Percentiles rank a stretch among this genome's conserved stretches.
Evolutionary conservation across 2,888 invertebrate species (phyloP).

Genomic region (Athalia circularis): DNA sequence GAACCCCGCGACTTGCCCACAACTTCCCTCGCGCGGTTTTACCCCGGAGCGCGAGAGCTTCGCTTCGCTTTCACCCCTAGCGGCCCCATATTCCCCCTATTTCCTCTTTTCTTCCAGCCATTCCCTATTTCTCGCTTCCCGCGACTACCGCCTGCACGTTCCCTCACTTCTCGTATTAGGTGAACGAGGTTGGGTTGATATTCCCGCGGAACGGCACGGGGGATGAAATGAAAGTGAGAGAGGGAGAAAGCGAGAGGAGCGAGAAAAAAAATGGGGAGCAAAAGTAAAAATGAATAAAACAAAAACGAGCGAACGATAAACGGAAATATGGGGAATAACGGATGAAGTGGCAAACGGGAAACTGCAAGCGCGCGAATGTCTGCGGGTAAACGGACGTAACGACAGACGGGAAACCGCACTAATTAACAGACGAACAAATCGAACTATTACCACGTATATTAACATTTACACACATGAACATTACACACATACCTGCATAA

Average conservation of each 20-base stretch:
- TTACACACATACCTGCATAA: too few species aligned
- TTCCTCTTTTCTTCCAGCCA: slow-evolving; percentile 9
- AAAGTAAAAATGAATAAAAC: neutral
- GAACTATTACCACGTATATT: slow-evolving; percentile 18
- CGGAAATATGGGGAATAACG: neutral
- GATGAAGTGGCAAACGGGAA: neutral
- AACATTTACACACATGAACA: neutral
- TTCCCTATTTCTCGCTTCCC: neutral
- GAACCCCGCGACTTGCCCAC: slow-evolving; percentile 61
- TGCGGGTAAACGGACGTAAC: neutral
- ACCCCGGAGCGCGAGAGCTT: slow-evolving; percentile 22
- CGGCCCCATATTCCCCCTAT: neutral
- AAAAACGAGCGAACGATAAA: neutral
- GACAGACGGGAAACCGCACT: neutral
- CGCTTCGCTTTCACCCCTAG: neutral
- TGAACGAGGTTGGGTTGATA: neutral
- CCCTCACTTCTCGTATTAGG: neutral
- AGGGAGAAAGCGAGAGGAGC: neutral
- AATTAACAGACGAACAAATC: slow-evolving; percentile 30
- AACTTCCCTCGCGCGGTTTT: slow-evolving; percentile 51
- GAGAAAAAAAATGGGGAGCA: neutral
- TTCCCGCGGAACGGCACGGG: neutral
- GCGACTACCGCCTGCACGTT: neutral
- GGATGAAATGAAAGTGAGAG: slow-evolving; percentile 20
- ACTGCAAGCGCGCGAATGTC: neutral